phyloP scores from a whole-genome alignment of 1,140 invertebrate genomes.

The Procambarus virginalis region DNA sequence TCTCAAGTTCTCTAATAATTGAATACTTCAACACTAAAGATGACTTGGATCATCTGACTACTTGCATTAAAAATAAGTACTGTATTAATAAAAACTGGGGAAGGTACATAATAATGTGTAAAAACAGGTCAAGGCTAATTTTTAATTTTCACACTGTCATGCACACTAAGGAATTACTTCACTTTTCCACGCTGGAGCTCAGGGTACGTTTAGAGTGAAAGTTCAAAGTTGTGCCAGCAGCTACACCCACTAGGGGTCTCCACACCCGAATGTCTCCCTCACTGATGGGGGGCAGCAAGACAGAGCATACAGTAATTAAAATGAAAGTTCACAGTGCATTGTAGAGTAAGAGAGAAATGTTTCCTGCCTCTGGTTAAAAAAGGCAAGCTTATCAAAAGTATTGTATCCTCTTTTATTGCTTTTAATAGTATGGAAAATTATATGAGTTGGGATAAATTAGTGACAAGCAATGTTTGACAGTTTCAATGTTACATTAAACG shows the following conservation, averaged over 20 bases:
- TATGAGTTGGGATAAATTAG: too few species aligned
- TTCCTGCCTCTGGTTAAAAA: too few species aligned
- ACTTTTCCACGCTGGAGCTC: slow-evolving; percentile 21
- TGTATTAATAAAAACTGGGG: not conserved
- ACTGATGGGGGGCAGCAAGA: slow-evolving; percentile 29
- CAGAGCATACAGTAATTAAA: not conserved
- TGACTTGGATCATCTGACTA: not conserved
- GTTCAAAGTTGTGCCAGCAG: slow-evolving; percentile 59
- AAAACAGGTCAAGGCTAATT: slow-evolving; percentile 3
- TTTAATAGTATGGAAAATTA: too few species aligned
- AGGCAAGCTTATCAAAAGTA: too few species aligned
- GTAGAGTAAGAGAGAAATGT: not conserved
- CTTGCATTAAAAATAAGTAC: not conserved
- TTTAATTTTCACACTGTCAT: slow-evolving; percentile 13
- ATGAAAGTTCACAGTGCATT: not conserved
- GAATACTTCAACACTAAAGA: not conserved
- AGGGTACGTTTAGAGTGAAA: slow-evolving; percentile 40
- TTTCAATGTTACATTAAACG: too few species aligned
- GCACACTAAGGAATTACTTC: slow-evolving; percentile 34
- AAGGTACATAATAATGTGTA: not conserved
- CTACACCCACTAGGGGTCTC: slow-evolving; percentile 63
- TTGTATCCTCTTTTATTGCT: too few species aligned
- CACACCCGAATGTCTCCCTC: slow-evolving; percentile 67
- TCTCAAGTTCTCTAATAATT: too few species aligned
- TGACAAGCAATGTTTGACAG: too few species aligned